Conservation (phyloP, 2,113 vertebrate genomes). For the Lonchura striata region DNA sequence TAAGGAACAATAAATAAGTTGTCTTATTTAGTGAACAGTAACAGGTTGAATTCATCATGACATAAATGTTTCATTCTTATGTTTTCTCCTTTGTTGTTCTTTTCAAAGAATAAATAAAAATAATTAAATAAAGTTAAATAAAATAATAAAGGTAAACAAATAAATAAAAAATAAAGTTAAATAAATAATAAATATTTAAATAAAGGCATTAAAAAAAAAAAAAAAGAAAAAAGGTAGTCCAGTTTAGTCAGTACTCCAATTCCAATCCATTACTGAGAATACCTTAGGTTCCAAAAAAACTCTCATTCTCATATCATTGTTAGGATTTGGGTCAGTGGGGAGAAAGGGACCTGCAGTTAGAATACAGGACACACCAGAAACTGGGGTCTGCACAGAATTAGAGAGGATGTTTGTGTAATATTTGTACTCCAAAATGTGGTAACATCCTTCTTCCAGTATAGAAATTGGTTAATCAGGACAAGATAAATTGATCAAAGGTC, state of each 20-base stretch:
- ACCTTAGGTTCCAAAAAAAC: neutral
- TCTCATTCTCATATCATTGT: neutral
- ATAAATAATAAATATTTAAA: too few species aligned
- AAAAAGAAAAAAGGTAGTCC: neutral
- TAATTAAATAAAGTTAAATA: neutral
- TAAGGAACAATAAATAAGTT: neutral
- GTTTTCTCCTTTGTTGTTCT: neutral
- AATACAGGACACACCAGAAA: neutral
- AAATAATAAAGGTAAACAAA: too few species aligned
- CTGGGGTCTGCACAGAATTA: neutral
- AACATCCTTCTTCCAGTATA: conserved; percentile 24
- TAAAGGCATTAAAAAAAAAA: neutral
- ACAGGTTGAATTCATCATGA: neutral
- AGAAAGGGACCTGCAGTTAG: neutral
- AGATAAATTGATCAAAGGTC: conserved; percentile 75
- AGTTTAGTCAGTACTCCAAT: neutral
- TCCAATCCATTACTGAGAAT: neutral
- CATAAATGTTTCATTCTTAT: neutral
- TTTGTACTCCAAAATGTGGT: neutral
- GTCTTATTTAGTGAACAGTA: neutral
- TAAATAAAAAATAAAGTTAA: neutral
- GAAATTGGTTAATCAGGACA: conserved; percentile 64
- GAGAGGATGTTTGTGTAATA: conserved; percentile 14
- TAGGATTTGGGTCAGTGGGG: neutral
- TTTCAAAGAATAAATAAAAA: neutral